Conservation (phyloP, 1,140 invertebrate species). For the Trachelipus rathkii region DNA sequence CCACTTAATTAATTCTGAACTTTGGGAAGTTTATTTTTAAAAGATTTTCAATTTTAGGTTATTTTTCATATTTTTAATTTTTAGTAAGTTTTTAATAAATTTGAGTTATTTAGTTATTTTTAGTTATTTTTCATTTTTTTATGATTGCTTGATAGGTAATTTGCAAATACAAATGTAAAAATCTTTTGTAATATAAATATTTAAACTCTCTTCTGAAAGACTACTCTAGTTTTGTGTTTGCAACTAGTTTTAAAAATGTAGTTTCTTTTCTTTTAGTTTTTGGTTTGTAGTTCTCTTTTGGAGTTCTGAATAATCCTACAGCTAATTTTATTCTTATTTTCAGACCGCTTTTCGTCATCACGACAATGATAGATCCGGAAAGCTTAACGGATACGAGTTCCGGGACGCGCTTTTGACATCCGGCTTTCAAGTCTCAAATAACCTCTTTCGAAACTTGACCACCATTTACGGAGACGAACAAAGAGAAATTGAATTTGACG, state of each 20-base stretch:
- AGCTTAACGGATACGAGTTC: not conserved
- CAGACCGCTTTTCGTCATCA: not conserved
- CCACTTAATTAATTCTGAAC: no score
- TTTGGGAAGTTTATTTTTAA: no score
- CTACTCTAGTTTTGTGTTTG: not conserved
- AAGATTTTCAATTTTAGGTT: no score
- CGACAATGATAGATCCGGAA: not conserved
- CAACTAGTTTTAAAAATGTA: no score
- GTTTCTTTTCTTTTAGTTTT: not conserved
- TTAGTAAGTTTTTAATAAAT: no score
- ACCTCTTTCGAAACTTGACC: not conserved
- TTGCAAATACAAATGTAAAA: no score
- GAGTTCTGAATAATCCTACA: not conserved
- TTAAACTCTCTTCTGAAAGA: not conserved
- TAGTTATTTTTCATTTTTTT: no score
- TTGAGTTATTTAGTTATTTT: no score
- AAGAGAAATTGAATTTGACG: not conserved
- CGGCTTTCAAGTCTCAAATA: not conserved
- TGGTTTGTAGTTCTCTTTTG: not conserved
- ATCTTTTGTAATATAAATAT: no score
- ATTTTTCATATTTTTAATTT: no score
- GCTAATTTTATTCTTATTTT: not conserved
- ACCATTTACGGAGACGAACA: constrained; percentile 5
- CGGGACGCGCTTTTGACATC: not conserved
- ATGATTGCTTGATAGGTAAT: no score